Conservation (phyloP, 1,140 invertebrate species). For the Polypedilum pembai region DNA sequence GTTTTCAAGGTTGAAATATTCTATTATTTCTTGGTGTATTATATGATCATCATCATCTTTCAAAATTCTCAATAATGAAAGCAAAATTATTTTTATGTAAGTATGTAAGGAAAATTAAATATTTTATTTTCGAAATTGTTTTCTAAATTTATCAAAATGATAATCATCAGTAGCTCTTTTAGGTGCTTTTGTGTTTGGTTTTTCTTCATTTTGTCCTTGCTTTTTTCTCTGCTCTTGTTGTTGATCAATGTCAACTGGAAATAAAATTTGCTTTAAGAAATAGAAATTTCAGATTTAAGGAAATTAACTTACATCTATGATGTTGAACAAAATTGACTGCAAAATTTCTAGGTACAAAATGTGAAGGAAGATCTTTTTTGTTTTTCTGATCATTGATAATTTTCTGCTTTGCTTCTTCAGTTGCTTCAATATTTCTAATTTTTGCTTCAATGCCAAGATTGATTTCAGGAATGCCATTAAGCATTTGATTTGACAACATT, state of each 20-base stretch:
- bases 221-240: slow-evolving; percentile 52
- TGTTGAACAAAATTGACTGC: slow-evolving; percentile 97
- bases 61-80: too few relatives aligned
- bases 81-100: too few relatives aligned
- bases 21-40: too few relatives aligned
- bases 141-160: slow-evolving; percentile 93
- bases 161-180: slow-evolving; percentile 91
- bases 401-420: slow-evolving; percentile 93
- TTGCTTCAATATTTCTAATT: slow-evolving; percentile 96
- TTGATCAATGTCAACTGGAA: slow-evolving; percentile 73
- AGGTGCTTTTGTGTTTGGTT: slow-evolving; percentile 45
- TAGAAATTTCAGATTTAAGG: background rate
- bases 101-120: too few relatives aligned
- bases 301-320: slow-evolving; percentile 67
- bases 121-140: slow-evolving; percentile 81
- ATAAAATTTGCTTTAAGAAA: slow-evolving; percentile 34
- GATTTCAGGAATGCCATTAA: slow-evolving; percentile 99
- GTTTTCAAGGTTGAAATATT: too few relatives aligned
- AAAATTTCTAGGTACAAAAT: slow-evolving; percentile 96
- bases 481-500: slow-evolving; percentile 99
- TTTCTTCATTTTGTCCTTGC: slow-evolving; percentile 49
- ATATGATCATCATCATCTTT: too few relatives aligned
- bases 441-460: slow-evolving; percentile 98
- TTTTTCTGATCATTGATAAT: slow-evolving; percentile 79
- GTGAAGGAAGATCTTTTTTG: slow-evolving; percentile 89